Base-by-base conservation (phyloP, 2,797 vertebrate genomes). In the Onychomys arenicola region DNA sequence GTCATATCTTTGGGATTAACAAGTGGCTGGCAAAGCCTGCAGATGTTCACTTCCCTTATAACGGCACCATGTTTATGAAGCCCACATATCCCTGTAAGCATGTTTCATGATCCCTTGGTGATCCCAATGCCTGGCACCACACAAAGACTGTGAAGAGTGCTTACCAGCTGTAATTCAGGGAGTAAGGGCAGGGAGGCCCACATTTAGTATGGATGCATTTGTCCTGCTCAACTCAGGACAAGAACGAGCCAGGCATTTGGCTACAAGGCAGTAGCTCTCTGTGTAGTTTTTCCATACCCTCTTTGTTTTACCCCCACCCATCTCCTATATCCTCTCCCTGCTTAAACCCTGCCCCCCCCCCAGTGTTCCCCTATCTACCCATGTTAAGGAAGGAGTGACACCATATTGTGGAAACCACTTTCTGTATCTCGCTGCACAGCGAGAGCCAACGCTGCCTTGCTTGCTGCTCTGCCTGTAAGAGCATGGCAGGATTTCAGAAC, bases 401-500 rank as follows among this genome's bases (percentile, higher is more conserved):
- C 43, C 46, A 13, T 2, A 34, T 81, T 78, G 89, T 12, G 37
- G 21, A 94, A 34, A 52, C 2, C 40, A 7, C 46, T 63, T 37
- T 17, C 8, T 12, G 16, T 9, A 0, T 32, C n/a, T 37, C 3
- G 0, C 25, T 2, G 46, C 4, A 14, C 5, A 55, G 46, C 63
- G 32, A 59, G 55, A 19, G 16, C 0, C 2, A 27, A 1, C 5
- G 0, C 16, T 4, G 25, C 19, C 46, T 69, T 40, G 14, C 90
- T 65, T 52, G 4, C 4, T 14, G n/a, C 43, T 17, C 63, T 0
- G 19, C 59, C 77, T 40, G 6, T 1, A 1, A 21, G 84, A 32
- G 63, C 86, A 69, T 55, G 75, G 89, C 84, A 87, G 69, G 75
- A 17, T 34, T 84, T 94, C 67, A 52, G 40, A 86, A 46, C 23